Base-by-base conservation (phyloP, 2,113 vertebrate genomes). In the Mus spicilegus region DNA sequence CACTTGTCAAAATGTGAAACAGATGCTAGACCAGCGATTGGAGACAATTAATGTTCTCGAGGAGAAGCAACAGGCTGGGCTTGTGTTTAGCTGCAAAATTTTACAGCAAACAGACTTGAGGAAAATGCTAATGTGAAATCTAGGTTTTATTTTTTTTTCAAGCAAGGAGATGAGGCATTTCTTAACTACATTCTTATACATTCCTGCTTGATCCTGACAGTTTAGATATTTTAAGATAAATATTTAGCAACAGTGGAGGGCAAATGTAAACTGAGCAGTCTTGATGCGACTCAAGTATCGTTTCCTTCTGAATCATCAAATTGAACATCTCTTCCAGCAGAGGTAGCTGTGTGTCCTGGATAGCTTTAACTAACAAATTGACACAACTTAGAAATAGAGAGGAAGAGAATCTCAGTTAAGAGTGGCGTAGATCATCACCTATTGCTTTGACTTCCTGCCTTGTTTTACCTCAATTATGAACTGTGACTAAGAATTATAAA, bases 1-100 rank as follows among this genome's bases (percentile, higher is more conserved):
- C 93, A 97, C 97, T 98, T 99, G 98, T 98, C 98, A 98, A 98
- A 98, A 98, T 97, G 95, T 98, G 98, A 98, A 98, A 98, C 98
- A 98, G 98, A 98, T 98, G 98, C 97, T 98, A 95, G 96, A 97
- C 98, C 98, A 98, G 98, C 98, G 98, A 98, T 97, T 98, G 95
- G 97, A 98, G 97, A 99, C 98, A 98, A 98, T 99, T 98, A 98
- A 98, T 98, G 98, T 98, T 98, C 97, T 97, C 82, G 65, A 86
- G 94, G 97, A 94, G 91, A 96, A 98, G 95, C 97, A 98, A 97
- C 96, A 97, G 86, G 96, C 97, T 97, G 95, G 33, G 94, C 97
- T 91, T 92, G 3, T 92, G 94, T 94, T 97, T 94, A 96, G 95
- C 82, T 97, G 98, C 94, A 98, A 63, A 96, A 97, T 98, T 98